Evolutionary conservation across 2,888 invertebrate species (phyloP), one percentile per base, ranked within the genome.

Genomic region (Drosophila anceps): DNA sequence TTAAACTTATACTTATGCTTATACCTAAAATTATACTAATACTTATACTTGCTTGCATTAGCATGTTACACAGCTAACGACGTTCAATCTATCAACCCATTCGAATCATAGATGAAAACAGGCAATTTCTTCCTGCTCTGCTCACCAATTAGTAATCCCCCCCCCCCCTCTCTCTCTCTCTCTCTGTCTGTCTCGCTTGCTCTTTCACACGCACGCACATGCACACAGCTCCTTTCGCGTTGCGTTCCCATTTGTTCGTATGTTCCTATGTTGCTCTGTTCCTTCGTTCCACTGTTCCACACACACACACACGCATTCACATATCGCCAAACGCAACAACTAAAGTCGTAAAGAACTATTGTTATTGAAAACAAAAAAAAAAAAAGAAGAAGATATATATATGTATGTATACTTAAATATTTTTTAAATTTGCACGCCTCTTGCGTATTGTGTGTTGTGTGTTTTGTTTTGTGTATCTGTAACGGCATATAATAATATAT

Each of bases 241-340:
- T 18, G 41, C 41, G 0, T 18, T 41, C 4, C 41, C 41, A 18
- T 18, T 41, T 41, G 41, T 18, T 41, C 41, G 18, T 35, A 35
- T 35, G 35, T 35, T 35, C 13, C 35, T 1, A 15, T 18, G 41
- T 41, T 41, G 18, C 8, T n/a, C 39, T 12, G 20, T 24, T 55
- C 50, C 27, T 18, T 15, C n/a, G 18, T n/a, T 46, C 39, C 37
- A 39, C 41, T 57, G n/a, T 15, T 58, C 33, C 15, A 59, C 24
- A 57, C 51, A 62, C 65, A 55, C n/a, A n/a, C 50, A 24, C 27
- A 46, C 48, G 54, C 63, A 65, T 46, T 54, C 71, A 81, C 84
- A 86, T 85, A 85, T 85, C 86, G 81, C 60, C 50, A 69, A 68
- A 48, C 43, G 65, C 58, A 50, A 67, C 54, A 50, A 50, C 29